phyloP scores from a whole-genome alignment of 2,113 vertebrate genomes.

The Pachycephala philippinensis region DNA sequence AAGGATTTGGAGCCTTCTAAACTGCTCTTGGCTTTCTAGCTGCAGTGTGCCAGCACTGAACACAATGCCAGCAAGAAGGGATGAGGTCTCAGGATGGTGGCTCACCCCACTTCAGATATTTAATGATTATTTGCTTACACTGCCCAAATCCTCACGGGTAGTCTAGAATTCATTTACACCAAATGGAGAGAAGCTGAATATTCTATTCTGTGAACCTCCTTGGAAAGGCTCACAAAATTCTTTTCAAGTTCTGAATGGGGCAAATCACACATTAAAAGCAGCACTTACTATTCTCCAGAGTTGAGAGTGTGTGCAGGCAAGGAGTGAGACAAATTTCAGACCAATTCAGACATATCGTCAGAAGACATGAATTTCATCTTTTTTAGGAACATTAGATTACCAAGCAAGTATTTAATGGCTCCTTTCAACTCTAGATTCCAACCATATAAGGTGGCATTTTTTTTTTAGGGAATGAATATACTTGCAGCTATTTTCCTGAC shows the following conservation, averaged over 20 bases:
- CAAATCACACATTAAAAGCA: neutral
- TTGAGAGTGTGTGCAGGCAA: neutral
- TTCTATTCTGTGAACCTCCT: neutral
- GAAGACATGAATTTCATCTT: neutral
- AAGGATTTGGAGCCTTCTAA: neutral
- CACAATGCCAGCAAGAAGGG: neutral
- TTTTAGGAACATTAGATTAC: neutral
- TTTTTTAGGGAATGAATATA: neutral
- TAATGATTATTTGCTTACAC: neutral
- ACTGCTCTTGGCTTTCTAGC: neutral
- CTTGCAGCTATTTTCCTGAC: neutral
- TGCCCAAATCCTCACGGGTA: neutral
- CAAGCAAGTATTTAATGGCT: neutral
- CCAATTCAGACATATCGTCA: neutral
- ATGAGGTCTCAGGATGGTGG: neutral
- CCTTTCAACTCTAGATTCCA: neutral
- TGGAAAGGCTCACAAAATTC: neutral
- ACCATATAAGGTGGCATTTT: neutral
- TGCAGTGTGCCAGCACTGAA: neutral
- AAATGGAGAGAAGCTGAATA: neutral
- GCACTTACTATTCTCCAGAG: neutral
- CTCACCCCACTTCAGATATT: neutral
- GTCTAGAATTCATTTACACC: neutral
- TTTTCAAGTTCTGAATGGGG: neutral
- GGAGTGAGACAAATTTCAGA: neutral